Conservation (phyloP, 2,888 invertebrate species). For the Bembecia ichneumoniformis region DNA sequence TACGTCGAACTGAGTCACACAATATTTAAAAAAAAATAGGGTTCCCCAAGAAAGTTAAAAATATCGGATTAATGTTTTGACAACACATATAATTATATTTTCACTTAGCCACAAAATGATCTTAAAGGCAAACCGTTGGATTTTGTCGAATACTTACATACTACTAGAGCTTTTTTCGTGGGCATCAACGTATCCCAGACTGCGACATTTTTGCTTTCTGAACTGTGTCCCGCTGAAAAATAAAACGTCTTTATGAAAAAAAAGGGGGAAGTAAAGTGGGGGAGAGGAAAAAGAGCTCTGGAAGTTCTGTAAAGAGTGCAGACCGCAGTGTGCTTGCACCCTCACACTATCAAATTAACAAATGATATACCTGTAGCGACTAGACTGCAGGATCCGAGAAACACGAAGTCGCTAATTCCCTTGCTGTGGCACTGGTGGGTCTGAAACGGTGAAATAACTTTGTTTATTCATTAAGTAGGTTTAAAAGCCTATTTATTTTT, state of each 20-base stretch:
- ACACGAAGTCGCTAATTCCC: constrained; percentile 96
- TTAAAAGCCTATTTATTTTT: too few species aligned
- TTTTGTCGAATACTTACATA: constrained; percentile 72
- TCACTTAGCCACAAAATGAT: not conserved
- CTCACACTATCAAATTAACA: too few species aligned
- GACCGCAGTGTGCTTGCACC: too few species aligned
- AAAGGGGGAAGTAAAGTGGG: too few species aligned
- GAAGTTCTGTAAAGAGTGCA: not conserved
- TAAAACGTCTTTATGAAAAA: constrained; percentile 4
- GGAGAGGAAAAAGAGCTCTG: too few species aligned
- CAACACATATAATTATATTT: too few species aligned
- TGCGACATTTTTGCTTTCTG: constrained; percentile 96
- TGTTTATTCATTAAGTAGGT: constrained; percentile 5
- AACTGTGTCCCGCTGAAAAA: constrained; percentile 89
- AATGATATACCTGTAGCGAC: constrained; percentile 89
- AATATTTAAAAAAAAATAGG: too few species aligned
- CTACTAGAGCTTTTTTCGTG: constrained; percentile 91
- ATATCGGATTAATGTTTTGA: too few species aligned
- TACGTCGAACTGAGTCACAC: too few species aligned
- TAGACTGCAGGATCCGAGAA: constrained; percentile 97
- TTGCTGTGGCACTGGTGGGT: constrained; percentile 97
- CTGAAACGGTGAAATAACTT: constrained; percentile 79
- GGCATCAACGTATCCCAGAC: constrained; percentile 99
- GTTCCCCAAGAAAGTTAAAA: too few species aligned
- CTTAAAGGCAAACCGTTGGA: not conserved